phyloP scores from a whole-genome alignment of 23 tunicate genomes.

The Styela clava region DNA sequence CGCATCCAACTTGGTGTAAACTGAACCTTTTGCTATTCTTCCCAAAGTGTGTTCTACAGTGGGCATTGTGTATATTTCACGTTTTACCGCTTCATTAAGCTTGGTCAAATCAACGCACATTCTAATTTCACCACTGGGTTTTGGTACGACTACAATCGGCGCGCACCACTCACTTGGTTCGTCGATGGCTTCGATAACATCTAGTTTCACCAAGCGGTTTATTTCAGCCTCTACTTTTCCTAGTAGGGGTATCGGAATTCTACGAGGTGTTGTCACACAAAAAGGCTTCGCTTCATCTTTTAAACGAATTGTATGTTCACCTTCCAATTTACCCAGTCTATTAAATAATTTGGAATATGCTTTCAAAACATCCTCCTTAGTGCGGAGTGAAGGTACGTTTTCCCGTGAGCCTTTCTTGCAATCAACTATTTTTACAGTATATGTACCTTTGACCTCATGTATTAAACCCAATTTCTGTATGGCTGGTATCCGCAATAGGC shows the following conservation, averaged over 20 bases:
- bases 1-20: conserved; percentile 43
- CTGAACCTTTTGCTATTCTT: too few species aligned
- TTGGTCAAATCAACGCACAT: conserved; percentile 45
- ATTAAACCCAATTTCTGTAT: neutral
- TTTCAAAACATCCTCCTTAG: neutral
- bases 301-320: neutral
- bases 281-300: conserved; percentile 33
- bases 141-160: conserved; percentile 53
- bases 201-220: conserved; percentile 26
- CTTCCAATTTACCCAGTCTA: neutral
- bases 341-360: neutral
- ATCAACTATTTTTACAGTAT: neutral
- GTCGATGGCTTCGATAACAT: conserved; percentile 29
- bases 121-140: conserved; percentile 32
- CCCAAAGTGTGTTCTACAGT: conserved; percentile 34
- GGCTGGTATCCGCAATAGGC: too few species aligned
- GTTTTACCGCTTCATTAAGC: conserved; percentile 22
- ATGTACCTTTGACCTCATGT: neutral
- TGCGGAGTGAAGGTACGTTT: neutral
- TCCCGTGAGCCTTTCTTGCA: neutral
- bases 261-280: conserved; percentile 35
- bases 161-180: too few species aligned
- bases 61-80: conserved; percentile 45
- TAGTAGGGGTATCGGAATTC: conserved; percentile 28
- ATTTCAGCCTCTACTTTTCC: conserved; percentile 11